Evolutionary conservation across 2,797 vertebrate species (phyloP), one percentile per base, ranked within the genome.

Genomic region (Gymnothorax javanicus): DNA sequence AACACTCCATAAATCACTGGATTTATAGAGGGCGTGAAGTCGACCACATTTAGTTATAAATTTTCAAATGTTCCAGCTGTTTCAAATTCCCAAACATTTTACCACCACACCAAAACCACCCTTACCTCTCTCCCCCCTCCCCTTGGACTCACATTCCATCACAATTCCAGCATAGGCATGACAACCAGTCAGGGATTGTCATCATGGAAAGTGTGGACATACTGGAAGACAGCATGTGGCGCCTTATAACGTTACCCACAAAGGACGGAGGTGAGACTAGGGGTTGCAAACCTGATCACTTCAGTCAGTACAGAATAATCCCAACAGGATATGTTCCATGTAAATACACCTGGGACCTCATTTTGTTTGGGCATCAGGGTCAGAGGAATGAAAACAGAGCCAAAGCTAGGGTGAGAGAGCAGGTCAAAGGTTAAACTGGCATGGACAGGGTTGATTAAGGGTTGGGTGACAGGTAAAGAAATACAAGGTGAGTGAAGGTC

Each of bases 21-120:
- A 54, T 52, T 67, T 67, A 67, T n/a, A 67, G 62, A 1, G 20
- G 4, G 8, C 23, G 62, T n/a, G 20, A 67, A 54, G 69, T n/a
- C 15, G 83, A 9, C 33, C 83, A 33, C 52, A 23, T 69, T 43
- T 87, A 85, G 60, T 9, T n/a, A 52, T n/a, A 57, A 15, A 82
- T 62, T 5, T 57, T 67, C 20, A 15, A 85, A 43, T 71, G 17
- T 13, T 71, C 60, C 87, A 88, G 87, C 33, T 88, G 87, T 82
- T 81, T 82, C 54, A 43, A 54, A 71, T 85, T 87, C 73, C 73
- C 86, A 82, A 50, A 83, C 85, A 86, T 58, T 23, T 6, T 50
- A 82, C 52, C 73, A 81, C 81, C 11, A 7, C 81, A 50, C n/a
- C 57, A 86, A 7, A 27, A 83, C 27, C 25, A 9, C 83, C 71